Percentiles rank a stretch among this genome's conserved stretches.
Evolutionary conservation across 2,888 invertebrate genomes (phyloP).

Genomic region (Prenolepis imparis): DNA sequence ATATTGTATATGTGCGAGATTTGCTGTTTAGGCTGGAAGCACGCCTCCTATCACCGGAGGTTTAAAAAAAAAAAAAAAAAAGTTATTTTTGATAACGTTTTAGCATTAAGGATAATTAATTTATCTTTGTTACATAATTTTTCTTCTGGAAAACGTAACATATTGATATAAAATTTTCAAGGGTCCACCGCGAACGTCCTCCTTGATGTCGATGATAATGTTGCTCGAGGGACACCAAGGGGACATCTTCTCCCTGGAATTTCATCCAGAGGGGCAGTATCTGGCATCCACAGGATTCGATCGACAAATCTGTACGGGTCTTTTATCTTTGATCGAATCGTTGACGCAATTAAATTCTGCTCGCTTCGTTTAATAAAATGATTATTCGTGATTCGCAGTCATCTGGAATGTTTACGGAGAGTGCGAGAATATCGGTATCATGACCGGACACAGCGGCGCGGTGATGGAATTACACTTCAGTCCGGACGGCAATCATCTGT

Average conservation of each 20-base stretch:
- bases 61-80: too few species aligned
- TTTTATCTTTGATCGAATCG: slow-evolving; percentile 66
- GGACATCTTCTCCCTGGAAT: slow-evolving; percentile 96
- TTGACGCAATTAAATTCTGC: not conserved
- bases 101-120: not conserved
- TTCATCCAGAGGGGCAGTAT: slow-evolving; percentile 98
- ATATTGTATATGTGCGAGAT: too few species aligned
- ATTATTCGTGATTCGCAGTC: slow-evolving; percentile 88
- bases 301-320: slow-evolving; percentile 94
- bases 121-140: not conserved
- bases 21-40: too few species aligned
- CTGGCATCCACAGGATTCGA: slow-evolving; percentile 98
- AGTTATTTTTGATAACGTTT: not conserved
- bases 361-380: not conserved
- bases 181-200: slow-evolving; percentile 94
- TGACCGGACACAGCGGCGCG: slow-evolving; percentile 98
- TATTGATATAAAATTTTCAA: slow-evolving; percentile 78
- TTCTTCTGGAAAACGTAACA: slow-evolving; percentile 13
- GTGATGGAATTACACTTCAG: slow-evolving; percentile 97
- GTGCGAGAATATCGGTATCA: slow-evolving; percentile 97
- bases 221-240: slow-evolving; percentile 98
- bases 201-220: slow-evolving; percentile 97
- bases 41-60: too few species aligned
- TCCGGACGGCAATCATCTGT: slow-evolving; percentile 94
- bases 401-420: slow-evolving; percentile 99